phyloP scores from a whole-genome alignment of 35 echinoderm and acorn worm species.

The Stichopus chloronotus region DNA sequence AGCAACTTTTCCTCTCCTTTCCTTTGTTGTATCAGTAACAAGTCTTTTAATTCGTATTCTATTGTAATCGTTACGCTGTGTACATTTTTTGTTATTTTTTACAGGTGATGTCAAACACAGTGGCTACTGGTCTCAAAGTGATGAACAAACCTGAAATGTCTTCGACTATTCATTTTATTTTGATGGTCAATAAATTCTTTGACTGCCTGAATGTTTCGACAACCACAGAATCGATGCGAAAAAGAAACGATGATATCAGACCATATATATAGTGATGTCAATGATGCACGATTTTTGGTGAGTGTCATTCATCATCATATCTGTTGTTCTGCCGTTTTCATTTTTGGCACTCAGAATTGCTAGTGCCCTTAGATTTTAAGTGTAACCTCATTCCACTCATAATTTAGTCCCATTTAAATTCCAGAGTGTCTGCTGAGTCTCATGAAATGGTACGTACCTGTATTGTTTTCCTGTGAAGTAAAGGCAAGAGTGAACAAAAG shows the following conservation, averaged over 20 bases:
- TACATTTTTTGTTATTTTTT: slow-evolving; percentile 19
- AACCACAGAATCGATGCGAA: too few species aligned
- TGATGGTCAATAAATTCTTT: neutral
- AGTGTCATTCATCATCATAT: too few species aligned
- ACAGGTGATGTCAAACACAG: slow-evolving; percentile 40
- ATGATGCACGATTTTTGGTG: slow-evolving; percentile 5
- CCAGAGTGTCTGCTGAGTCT: neutral
- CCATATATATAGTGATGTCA: slow-evolving; percentile 22
- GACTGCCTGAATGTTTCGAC: too few species aligned
- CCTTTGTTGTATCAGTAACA: too few species aligned
- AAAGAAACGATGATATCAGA: neutral
- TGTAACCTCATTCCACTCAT: neutral
- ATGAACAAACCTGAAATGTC: neutral
- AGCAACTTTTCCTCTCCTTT: too few species aligned
- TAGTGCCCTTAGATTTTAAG: neutral
- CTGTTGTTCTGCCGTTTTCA: too few species aligned
- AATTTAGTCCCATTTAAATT: neutral
- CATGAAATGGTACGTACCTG: neutral
- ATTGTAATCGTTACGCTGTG: too few species aligned
- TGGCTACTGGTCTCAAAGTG: slow-evolving; percentile 34
- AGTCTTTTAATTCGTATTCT: too few species aligned
- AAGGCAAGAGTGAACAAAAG: too few species aligned
- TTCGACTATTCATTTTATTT: slow-evolving; percentile 36
- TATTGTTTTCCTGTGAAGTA: too few species aligned
- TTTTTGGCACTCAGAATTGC: too few species aligned